phyloP scores from a whole-genome alignment of 2,113 vertebrate species.

The Oreochromis spilurus region DNA sequence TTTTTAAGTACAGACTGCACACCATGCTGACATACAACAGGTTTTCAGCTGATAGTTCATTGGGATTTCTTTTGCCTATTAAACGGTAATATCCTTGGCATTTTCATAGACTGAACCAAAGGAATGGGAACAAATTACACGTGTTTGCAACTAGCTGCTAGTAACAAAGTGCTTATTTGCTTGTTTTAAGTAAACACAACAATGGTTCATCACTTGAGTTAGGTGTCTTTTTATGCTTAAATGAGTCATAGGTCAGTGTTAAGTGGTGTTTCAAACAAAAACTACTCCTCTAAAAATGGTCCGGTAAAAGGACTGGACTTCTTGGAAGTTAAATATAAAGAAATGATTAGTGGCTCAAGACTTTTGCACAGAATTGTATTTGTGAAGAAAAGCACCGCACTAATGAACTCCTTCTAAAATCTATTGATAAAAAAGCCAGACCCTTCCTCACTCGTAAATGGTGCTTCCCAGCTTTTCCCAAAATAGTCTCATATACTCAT shows the following conservation, averaged over 20 bases:
- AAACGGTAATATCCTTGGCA: too few species aligned
- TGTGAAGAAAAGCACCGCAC: background rate
- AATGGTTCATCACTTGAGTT: background rate
- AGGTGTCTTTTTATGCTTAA: background rate
- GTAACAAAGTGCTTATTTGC: background rate
- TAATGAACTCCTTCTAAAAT: background rate
- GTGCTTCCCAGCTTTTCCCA: background rate
- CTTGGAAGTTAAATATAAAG: background rate
- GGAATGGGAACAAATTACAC: background rate
- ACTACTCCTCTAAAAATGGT: background rate
- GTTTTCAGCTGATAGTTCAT: background rate
- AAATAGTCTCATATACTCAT: background rate
- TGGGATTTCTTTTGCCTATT: too few species aligned
- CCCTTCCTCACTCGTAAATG: background rate
- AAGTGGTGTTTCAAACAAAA: background rate
- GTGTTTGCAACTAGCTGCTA: background rate
- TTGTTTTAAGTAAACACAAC: background rate
- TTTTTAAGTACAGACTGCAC: background rate
- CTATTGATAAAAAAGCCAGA: background rate
- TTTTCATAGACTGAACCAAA: background rate
- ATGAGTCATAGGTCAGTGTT: background rate
- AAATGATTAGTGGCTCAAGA: background rate
- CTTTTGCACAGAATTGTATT: background rate
- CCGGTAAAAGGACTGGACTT: background rate
- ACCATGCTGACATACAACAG: background rate